phyloP scores from a whole-genome alignment of 2,888 invertebrate species.

The Drosophila pseudotalamancana region DNA sequence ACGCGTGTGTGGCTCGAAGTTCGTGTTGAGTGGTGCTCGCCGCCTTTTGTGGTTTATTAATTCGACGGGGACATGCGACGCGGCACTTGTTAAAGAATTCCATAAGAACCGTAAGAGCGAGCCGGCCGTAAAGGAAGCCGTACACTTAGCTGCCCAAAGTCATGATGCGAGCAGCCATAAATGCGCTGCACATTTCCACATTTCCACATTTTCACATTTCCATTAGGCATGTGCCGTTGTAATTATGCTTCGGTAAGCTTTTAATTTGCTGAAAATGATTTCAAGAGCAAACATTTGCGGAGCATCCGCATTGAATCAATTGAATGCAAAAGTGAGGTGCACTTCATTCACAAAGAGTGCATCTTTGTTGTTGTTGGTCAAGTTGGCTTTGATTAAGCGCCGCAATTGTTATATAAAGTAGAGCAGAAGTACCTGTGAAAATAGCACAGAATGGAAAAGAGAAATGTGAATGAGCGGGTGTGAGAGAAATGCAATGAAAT shows the following conservation, averaged over 20 bases:
- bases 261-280: conserved; percentile 46
- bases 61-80: conserved; percentile 67
- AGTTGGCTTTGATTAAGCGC: conserved; percentile 69
- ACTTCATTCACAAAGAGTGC: conserved; percentile 62
- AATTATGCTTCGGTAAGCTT: conserved; percentile 31
- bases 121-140: conserved; percentile 45
- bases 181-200: background rate
- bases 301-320: conserved; percentile 38
- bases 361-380: conserved; percentile 55
- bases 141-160: conserved; percentile 41
- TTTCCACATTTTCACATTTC: too few relatives aligned
- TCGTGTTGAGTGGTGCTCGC: conserved; percentile 37
- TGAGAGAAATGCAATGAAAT: conserved; percentile 21
- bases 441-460: background rate
- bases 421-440: conserved; percentile 45
- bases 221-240: conserved; percentile 26
- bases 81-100: conserved; percentile 60
- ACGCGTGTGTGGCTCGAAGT: background rate
- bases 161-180: conserved; percentile 23
- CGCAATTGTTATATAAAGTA: conserved; percentile 47
- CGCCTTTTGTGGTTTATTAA: conserved; percentile 66
- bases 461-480: background rate
- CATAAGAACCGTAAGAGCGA: conserved; percentile 4
- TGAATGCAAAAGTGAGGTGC: conserved; percentile 39
- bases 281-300: conserved; percentile 45